These are phyloP conservation scores for Patella caerulea DNA, from an alignment of 2,888 invertebrate species.

Conservation along the genomic window DNA sequence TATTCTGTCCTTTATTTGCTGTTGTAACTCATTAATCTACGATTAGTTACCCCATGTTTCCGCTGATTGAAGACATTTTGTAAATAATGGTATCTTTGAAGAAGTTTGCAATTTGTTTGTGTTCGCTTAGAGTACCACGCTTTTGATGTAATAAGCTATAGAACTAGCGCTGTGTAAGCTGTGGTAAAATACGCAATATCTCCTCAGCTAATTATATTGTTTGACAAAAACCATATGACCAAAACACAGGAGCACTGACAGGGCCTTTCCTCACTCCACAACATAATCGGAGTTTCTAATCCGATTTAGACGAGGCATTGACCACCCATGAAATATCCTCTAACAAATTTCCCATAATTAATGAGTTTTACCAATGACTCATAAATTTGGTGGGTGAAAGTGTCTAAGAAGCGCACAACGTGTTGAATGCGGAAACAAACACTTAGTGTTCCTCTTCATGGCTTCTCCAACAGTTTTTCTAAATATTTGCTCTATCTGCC, in stretches of 20 bases:
- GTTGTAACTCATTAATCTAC: too few relatives aligned
- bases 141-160: too few relatives aligned
- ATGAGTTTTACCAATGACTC: constrained; percentile 4
- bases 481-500: neutral
- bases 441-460: neutral
- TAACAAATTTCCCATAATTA: neutral
- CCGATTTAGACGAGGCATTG: constrained; percentile 1
- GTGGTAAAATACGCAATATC: neutral
- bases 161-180: too few relatives aligned
- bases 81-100: too few relatives aligned
- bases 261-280: neutral
- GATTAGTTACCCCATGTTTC: too few relatives aligned
- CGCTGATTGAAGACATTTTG: too few relatives aligned
- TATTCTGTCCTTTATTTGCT: too few relatives aligned
- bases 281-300: neutral
- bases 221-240: constrained; percentile 13
- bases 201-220: neutral
- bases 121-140: too few relatives aligned
- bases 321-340: neutral
- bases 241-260: neutral
- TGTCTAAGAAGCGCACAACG: neutral
- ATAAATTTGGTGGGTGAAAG: constrained; percentile 5
- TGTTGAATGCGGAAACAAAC: constrained; percentile 5
- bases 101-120: too few relatives aligned
- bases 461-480: neutral